Evolutionary conservation across 1,140 invertebrate species (phyloP), one percentile per base, ranked within the genome.

Genomic region (Stegodyphus dumicola): DNA sequence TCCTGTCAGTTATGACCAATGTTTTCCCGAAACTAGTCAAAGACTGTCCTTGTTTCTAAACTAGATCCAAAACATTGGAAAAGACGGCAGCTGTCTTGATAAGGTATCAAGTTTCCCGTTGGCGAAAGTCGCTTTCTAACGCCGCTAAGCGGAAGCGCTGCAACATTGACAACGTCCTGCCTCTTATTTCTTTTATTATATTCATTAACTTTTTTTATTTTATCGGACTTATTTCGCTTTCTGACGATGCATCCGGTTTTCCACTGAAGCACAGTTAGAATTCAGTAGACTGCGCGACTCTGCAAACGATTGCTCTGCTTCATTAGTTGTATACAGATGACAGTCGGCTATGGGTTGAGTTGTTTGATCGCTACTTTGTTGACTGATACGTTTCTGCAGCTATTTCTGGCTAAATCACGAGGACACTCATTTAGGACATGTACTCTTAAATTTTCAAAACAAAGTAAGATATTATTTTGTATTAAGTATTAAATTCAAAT

Each of bases 141-240:
- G 33, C 33, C 33, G 70, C 51, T 48, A 17, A 73, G 9, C 49
- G 70, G 7, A 6, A 17, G 6, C 9, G 13, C 6, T n/a, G 70
- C 70, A 73, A 52, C 70, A 73, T n/a, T 73, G 70, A 52, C 17
- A 49, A 52, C 70, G 70, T 73, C 70, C 70, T 73, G 70, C 18
- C 70, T 7, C 13, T 69, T 69, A 17, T 51, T 71, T 52, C 53
- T 73, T 73, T 73, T 73, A 49, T 71, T 71, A 52, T 71, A 15
- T 51, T 11, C 49, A 18, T 17, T 33, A 10, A 18, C 6, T 18
- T 69, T 73, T 52, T 52, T 73, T 33, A 33, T 33, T 33, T 33
- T 33, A 73, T 73, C 70, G 33, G 49, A 6, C 52, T 52, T 15
- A 48, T 73, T 73, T 52, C 70, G 53, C 53, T 15, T 73, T 73